Conservation (phyloP, 1,140 invertebrate genomes). For the Drosophila dunni region DNA sequence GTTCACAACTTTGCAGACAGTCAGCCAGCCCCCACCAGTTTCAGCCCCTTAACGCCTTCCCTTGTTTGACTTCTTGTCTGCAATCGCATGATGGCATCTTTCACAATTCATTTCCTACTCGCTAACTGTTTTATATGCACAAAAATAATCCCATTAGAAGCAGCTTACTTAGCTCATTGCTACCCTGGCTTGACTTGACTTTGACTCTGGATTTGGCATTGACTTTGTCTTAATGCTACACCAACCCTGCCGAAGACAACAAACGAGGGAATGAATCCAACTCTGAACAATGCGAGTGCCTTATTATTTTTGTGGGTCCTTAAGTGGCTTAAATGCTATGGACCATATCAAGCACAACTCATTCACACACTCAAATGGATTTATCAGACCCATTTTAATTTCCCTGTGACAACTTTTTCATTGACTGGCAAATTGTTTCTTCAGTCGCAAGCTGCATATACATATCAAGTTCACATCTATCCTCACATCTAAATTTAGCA, state of each 20-base stretch:
- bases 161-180: conserved; percentile 42
- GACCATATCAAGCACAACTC: conserved; percentile 45
- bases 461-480: background rate
- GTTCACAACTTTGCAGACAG: conserved; percentile 27
- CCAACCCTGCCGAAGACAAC: background rate
- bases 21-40: background rate
- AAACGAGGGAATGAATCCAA: background rate
- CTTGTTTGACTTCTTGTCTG: background rate
- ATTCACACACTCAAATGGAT: conserved; percentile 53
- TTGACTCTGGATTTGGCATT: conserved; percentile 12
- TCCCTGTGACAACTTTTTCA: conserved; percentile 11
- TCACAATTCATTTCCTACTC: conserved; percentile 47
- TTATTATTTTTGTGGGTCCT: conserved; percentile 44
- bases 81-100: conserved; percentile 36
- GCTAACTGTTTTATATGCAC: conserved; percentile 55
- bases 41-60: background rate
- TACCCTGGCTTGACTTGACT: conserved; percentile 26
- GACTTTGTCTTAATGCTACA: conserved; percentile 20
- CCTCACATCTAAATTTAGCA: conserved; percentile 38
- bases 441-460: conserved; percentile 28
- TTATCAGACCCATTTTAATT: conserved; percentile 27
- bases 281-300: conserved; percentile 14
- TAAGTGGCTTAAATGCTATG: conserved; percentile 44
- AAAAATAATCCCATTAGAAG: conserved; percentile 46
- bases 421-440: conserved; percentile 67